phyloP scores from a whole-genome alignment of 2,113 vertebrate species.

The Penelope pileata region DNA sequence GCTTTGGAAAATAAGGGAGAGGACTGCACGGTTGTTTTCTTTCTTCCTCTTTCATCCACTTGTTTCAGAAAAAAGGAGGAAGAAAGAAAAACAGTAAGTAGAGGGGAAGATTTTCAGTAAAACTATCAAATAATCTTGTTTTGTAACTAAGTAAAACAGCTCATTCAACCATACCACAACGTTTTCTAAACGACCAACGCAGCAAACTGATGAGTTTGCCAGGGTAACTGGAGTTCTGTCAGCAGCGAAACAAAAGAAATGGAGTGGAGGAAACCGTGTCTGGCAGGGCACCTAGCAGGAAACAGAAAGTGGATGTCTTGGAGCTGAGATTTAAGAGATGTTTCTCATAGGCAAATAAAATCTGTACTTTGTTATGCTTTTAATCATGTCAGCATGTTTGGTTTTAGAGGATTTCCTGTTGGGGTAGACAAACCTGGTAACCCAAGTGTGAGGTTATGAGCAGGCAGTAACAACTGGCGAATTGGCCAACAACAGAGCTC shows the following conservation, averaged over 20 bases:
- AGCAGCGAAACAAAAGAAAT: background rate
- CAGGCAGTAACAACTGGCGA: background rate
- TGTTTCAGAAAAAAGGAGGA: background rate
- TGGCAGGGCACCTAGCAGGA: background rate
- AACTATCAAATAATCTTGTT: background rate
- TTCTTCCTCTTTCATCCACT: background rate
- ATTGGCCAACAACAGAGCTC: background rate
- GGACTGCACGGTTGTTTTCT: accelerated
- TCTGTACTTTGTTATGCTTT: background rate
- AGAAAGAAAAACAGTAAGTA: background rate
- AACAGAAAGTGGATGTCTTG: background rate
- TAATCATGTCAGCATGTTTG: background rate
- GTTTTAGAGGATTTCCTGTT: conserved; percentile 24
- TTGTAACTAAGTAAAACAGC: background rate
- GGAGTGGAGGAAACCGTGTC: background rate
- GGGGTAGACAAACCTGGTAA: background rate
- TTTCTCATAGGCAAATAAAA: background rate
- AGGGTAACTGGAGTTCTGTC: background rate
- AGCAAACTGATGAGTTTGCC: background rate
- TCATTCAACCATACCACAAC: background rate
- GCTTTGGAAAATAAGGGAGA: background rate
- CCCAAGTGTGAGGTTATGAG: background rate
- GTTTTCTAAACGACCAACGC: background rate
- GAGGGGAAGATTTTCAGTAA: background rate
- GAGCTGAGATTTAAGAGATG: background rate